Evolutionary conservation across 1,140 invertebrate genomes (phyloP).

Genomic region (Eumaeus atala): DNA sequence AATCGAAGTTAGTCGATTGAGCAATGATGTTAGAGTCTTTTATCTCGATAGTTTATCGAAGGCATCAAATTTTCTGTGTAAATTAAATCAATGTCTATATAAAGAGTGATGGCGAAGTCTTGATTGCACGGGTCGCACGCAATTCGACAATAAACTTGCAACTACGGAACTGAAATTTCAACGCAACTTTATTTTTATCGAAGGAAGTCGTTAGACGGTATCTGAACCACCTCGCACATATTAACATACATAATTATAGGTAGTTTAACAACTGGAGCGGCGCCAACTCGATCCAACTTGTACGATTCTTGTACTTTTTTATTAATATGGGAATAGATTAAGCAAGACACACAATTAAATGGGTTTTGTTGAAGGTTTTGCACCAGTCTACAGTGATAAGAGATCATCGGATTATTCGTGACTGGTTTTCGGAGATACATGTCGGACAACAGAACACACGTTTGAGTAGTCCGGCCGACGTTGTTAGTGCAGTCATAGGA

Average conservation of each 20-base stretch:
- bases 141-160: slow-evolving; percentile 68
- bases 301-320: slow-evolving; percentile 55
- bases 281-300: slow-evolving; percentile 55
- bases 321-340: slow-evolving; percentile 38
- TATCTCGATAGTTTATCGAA: slow-evolving; percentile 16
- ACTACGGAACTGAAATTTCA: slow-evolving; percentile 70
- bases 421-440: neutral
- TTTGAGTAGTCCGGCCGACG: too few species aligned
- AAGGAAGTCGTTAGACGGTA: slow-evolving; percentile 71
- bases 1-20: neutral
- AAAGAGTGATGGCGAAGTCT: slow-evolving; percentile 54
- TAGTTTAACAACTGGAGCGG: slow-evolving; percentile 63
- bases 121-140: slow-evolving; percentile 58
- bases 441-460: too few species aligned
- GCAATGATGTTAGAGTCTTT: slow-evolving; percentile 5
- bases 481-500: too few species aligned
- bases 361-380: slow-evolving; percentile 9
- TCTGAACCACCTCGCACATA: slow-evolving; percentile 63
- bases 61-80: slow-evolving; percentile 49
- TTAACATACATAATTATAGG: slow-evolving; percentile 73
- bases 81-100: slow-evolving; percentile 71
- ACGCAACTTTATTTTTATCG: slow-evolving; percentile 71
- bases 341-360: slow-evolving; percentile 11
- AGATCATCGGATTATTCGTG: too few species aligned
- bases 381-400: neutral